A percentile compares a stretch with the other conserved stretches of the same genome.
Conservation (phyloP, 2,797 vertebrate genomes). For the Propithecus perrieri region DNA sequence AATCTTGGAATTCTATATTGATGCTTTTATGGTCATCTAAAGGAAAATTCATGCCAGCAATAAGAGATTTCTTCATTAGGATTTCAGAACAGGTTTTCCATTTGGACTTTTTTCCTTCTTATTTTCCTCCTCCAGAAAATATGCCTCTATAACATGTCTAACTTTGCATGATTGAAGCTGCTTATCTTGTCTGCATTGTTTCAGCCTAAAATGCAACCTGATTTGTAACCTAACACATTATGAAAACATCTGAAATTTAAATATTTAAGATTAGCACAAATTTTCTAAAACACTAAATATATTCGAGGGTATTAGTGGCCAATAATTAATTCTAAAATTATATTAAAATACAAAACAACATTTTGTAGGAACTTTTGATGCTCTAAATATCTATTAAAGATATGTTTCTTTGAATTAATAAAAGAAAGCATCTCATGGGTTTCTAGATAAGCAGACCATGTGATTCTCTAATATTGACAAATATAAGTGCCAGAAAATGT, state of each 20-base stretch:
- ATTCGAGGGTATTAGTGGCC: neutral
- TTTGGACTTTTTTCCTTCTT: neutral
- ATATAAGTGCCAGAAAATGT: neutral
- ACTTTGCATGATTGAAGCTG: neutral
- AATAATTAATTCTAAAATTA: neutral
- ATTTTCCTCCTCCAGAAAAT: constrained; percentile 22
- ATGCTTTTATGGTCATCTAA: neutral
- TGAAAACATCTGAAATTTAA: neutral
- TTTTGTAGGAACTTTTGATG: neutral
- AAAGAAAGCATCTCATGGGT: neutral
- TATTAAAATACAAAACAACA: neutral
- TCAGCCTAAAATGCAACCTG: neutral
- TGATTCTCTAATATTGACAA: neutral
- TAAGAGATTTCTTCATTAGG: neutral
- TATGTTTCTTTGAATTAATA: neutral
- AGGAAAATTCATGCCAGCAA: neutral
- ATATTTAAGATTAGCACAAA: neutral
- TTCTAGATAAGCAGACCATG: neutral
- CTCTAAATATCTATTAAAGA: neutral
- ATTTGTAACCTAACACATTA: neutral
- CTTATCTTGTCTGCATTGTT: neutral
- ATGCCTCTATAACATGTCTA: neutral
- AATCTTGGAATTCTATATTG: neutral
- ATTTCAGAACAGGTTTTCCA: neutral
- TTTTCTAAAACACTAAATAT: neutral